Evolutionary conservation across 2,113 vertebrate species (phyloP).

Genomic region (Centropus bengalensis): DNA sequence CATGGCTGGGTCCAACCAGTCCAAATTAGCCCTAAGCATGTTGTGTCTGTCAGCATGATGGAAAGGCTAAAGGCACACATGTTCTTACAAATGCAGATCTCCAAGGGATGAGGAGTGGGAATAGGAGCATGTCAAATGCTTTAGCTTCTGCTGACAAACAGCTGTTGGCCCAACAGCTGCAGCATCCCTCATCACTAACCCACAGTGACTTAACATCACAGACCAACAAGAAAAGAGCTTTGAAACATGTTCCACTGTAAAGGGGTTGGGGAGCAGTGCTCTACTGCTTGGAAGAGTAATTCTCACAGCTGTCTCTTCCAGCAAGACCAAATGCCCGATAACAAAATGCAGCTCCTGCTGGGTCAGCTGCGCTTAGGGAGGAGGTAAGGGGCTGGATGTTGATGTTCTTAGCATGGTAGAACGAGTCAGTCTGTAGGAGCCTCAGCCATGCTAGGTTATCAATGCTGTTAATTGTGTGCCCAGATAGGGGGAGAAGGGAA

Average conservation of each 20-base stretch:
- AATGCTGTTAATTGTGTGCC: neutral
- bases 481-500: neutral
- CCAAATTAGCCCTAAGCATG: neutral
- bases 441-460: neutral
- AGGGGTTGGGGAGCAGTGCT: neutral
- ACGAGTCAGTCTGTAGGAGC: neutral
- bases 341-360: neutral
- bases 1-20: neutral
- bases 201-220: too few relatives aligned
- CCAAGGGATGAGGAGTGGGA: neutral
- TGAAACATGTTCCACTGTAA: neutral
- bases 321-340: neutral
- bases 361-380: rapidly evolving
- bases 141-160: neutral
- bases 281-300: neutral
- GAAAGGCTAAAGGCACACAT: rapidly evolving
- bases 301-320: neutral
- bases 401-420: neutral
- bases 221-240: neutral
- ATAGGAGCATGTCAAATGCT: neutral
- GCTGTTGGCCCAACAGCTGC: neutral
- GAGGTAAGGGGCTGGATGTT: neutral
- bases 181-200: neutral
- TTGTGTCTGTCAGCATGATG: neutral
- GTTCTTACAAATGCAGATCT: neutral